Base-by-base conservation (phyloP, 2,888 invertebrate genomes). In the Patella pellucida region DNA sequence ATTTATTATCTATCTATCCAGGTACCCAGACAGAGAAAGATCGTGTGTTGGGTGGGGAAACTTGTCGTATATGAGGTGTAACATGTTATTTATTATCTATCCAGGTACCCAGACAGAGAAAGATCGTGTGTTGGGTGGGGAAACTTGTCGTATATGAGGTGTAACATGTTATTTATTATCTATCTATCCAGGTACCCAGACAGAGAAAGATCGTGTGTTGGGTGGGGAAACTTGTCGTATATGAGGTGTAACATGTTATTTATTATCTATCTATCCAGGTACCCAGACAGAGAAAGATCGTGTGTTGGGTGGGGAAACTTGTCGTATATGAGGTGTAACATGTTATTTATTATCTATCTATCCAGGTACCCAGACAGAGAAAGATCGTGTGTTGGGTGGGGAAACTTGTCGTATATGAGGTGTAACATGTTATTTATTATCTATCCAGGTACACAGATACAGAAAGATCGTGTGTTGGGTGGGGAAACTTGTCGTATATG, bases 221-320 rank as follows among this genome's bases (percentile, higher is more conserved):
- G 97, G 97, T 0, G 97, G 97, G 0, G 96, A 97, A 89, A 96
- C 96, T 2, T 96, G 96, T 85, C n/a, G n/a, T n/a, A n/a, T n/a
- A n/a, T n/a, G n/a, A n/a, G n/a, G n/a, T n/a, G n/a, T n/a, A n/a
- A n/a, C n/a, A n/a, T n/a, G n/a, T n/a, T 27, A 27, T 27, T 27
- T 27, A 27, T 3, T n/a, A n/a, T n/a, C n/a, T 27, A 27, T 69
- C n/a, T n/a, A n/a, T 74, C 50, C 50, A 86, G 87, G 86, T n/a
- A 88, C 88, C 3, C 84, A 82, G 16, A 86, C 85, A 11, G 92
- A 94, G 82, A 93, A 94, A 83, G 85, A 92, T 2, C 91, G 94
- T 72, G 94, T 97, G 19, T 87, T 96, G 2, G 97, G 97, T 0
- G 97, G 97, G 0, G 96, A 97, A 89, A 96, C 96, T 2, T 96